Conservation (phyloP, 2,888 invertebrate species). For the Temnothorax unifasciatus region DNA sequence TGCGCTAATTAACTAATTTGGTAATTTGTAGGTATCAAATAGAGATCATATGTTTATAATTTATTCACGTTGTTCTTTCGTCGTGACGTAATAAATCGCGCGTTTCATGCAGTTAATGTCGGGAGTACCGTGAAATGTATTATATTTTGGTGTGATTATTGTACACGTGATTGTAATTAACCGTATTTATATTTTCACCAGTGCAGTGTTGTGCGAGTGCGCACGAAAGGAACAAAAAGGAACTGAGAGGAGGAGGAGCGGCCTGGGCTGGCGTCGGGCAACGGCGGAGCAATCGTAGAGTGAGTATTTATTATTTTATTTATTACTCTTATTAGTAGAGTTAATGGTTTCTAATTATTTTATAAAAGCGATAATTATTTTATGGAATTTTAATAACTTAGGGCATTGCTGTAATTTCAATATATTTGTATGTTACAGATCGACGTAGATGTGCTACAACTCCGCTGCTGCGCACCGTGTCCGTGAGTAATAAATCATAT, state of each 20-base stretch:
- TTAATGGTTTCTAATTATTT: not conserved
- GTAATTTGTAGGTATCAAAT: not conserved
- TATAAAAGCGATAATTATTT: not conserved
- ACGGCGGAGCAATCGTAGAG: not conserved
- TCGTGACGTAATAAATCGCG: not conserved
- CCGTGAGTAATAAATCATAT: constrained; percentile 17
- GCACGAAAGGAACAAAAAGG: not conserved
- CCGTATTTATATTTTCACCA: not conserved
- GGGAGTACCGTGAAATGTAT: not conserved
- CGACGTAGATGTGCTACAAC: not conserved
- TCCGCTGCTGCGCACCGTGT: not conserved
- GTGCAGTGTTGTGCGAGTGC: not conserved
- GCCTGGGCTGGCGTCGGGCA: not conserved
- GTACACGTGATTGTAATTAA: not conserved
- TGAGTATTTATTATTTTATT: constrained; percentile 8
- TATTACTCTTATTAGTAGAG: not conserved
- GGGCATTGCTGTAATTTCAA: not conserved
- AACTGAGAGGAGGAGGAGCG: not conserved
- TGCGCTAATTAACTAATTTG: not conserved
- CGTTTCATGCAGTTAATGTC: not conserved
- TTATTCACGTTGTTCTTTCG: not conserved
- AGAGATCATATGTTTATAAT: not conserved
- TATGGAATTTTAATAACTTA: not conserved
- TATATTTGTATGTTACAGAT: not conserved
- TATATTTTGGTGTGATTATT: not conserved